Conservation (phyloP, 2,888 invertebrate genomes). For the Drosophila tanythrix region DNA sequence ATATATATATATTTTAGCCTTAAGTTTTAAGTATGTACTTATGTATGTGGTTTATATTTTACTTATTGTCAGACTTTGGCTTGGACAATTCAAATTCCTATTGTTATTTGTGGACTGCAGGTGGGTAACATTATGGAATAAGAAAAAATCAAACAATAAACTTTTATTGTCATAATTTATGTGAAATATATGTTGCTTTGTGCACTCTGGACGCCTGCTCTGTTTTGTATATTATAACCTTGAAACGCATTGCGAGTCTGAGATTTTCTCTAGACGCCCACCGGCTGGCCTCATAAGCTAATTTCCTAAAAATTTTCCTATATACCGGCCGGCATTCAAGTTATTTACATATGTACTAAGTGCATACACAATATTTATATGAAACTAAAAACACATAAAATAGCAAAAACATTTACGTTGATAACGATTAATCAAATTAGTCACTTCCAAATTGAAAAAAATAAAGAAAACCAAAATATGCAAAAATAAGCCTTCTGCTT, state of each 20-base stretch:
- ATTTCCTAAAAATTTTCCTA: constrained; percentile 36
- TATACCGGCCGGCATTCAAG: constrained; percentile 58
- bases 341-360: constrained; percentile 5
- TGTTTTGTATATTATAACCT: constrained; percentile 36
- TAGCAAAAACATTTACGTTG: constrained; percentile 52
- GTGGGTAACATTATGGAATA: constrained; percentile 31
- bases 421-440: constrained; percentile 65
- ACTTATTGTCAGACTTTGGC: constrained; percentile 50
- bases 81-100: constrained; percentile 37
- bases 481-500: constrained; percentile 24
- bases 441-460: constrained; percentile 13
- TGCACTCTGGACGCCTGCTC: constrained; percentile 2
- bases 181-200: constrained; percentile 1
- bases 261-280: constrained; percentile 43
- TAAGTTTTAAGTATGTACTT: constrained; percentile 41
- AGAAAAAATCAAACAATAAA: constrained; percentile 24
- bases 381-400: constrained; percentile 56
- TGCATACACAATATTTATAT: constrained; percentile 3
- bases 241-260: constrained; percentile 44
- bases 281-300: constrained; percentile 56
- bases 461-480: constrained; percentile 3
- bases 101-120: constrained; percentile 59
- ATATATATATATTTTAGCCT: constrained; percentile 42
- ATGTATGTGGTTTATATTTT: constrained; percentile 23
- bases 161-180: constrained; percentile 22